A percentile compares a stretch with the other conserved stretches of the same genome.
phyloP scores from a whole-genome alignment of 2,888 invertebrate genomes.

The Prosopocoilus inquinatus region DNA sequence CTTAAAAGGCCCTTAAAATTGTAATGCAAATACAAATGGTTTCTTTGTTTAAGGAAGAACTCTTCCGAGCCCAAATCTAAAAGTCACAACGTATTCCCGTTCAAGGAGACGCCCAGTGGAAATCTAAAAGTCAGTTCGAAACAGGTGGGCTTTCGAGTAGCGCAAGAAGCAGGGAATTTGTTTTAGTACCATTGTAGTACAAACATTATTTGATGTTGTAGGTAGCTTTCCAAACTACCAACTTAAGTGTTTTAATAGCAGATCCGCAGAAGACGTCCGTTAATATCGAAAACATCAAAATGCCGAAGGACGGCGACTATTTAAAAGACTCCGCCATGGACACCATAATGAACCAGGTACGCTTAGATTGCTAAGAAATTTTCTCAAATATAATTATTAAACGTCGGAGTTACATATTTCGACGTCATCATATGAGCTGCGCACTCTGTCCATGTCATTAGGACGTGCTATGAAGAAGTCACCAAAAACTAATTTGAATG shows the following conservation, averaged over 20 bases:
- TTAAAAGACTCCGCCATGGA: conserved; percentile 39
- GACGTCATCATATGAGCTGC: too few species aligned
- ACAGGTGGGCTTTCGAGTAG: conserved; percentile 62
- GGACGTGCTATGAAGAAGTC: too few species aligned
- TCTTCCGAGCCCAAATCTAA: conserved; percentile 7
- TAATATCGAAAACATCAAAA: conserved; percentile 48
- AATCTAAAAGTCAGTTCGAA: conserved; percentile 68
- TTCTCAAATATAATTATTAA: too few species aligned
- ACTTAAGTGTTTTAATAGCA: conserved; percentile 66
- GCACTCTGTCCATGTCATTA: too few species aligned
- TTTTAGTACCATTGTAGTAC: too few species aligned
- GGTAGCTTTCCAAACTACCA: conserved; percentile 69
- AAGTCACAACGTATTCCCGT: conserved; percentile 55
- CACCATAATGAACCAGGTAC: conserved; percentile 25
- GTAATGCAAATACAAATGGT: too few species aligned
- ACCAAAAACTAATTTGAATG: too few species aligned
- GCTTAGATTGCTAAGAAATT: too few species aligned
- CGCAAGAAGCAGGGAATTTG: conserved; percentile 60
- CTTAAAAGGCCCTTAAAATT: too few species aligned
- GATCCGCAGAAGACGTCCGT: conserved; percentile 66
- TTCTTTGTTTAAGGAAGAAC: conserved; percentile 19
- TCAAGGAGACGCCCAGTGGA: conserved; percentile 66
- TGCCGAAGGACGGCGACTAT: conserved; percentile 25
- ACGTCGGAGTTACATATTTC: too few species aligned
- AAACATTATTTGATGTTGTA: conserved; percentile 37